phyloP scores from a whole-genome alignment of 2,888 invertebrate genomes.

The Cremastinae sp. region DNA sequence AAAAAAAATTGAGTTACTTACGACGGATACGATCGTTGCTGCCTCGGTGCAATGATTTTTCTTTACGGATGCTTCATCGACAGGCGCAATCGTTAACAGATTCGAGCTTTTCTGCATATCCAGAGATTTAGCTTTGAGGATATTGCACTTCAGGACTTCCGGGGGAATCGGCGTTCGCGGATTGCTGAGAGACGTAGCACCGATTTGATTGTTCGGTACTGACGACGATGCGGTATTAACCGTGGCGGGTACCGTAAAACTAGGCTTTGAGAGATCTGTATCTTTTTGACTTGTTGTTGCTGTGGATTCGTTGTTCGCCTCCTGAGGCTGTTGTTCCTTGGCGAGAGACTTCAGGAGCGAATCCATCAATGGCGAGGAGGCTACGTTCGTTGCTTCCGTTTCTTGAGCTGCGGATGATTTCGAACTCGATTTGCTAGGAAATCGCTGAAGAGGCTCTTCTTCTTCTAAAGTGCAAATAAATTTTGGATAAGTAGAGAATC shows the following conservation, averaged over 20 bases:
- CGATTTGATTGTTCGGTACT: constrained; percentile 85
- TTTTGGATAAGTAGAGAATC: neutral
- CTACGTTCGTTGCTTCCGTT: constrained; percentile 65
- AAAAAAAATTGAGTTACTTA: constrained; percentile 80
- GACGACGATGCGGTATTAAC: constrained; percentile 78
- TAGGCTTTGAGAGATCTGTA: constrained; percentile 85
- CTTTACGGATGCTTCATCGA: constrained; percentile 76
- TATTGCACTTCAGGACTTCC: constrained; percentile 96
- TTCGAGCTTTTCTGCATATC: constrained; percentile 81
- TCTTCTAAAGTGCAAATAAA: constrained; percentile 65
- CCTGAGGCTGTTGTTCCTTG: constrained; percentile 85
- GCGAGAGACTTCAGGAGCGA: constrained; percentile 89
- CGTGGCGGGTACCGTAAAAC: constrained; percentile 81
- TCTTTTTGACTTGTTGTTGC: constrained; percentile 82
- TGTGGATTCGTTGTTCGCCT: constrained; percentile 83
- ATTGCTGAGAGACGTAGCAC: constrained; percentile 81
- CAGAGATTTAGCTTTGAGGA: constrained; percentile 90
- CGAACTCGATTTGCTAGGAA: constrained; percentile 77
- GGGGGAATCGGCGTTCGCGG: constrained; percentile 88
- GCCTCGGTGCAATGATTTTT: constrained; percentile 80
- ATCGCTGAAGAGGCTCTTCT: constrained; percentile 75
- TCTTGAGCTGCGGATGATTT: constrained; percentile 68
- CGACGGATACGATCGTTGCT: constrained; percentile 89
- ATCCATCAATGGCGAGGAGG: constrained; percentile 83
- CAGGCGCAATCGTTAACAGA: constrained; percentile 77